Base-by-base conservation (phyloP, 2,113 vertebrate genomes). In the Hydrolagus affinis region DNA sequence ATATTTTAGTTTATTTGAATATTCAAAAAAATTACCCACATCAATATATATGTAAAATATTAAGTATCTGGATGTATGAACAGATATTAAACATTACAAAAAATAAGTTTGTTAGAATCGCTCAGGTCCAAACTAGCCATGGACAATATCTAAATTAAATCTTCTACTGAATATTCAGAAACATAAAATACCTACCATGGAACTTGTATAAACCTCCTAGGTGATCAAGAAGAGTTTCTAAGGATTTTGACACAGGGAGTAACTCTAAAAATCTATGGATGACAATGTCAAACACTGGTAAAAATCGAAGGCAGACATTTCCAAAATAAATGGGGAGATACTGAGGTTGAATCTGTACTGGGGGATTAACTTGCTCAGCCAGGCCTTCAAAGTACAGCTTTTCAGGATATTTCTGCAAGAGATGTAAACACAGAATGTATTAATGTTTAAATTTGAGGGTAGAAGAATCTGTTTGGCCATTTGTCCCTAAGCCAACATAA, bases 311-410 rank as follows among this genome's bases (percentile, higher is more conserved):
- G 88, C 98, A 99, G 66, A 99, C 98, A 14, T 99, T 99, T 86
- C 98, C 97, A 85, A 99, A 99, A 91, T 99, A 99, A 91, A 99
- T 99, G 11, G 98, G 98, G 78, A 99, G 93, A 86, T 99, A 99
- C 75, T 99, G 96, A 0, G 95, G 93, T 90, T 98, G 96, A 85
- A 96, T 96, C 88, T 96, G 97, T 89, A 99, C 94, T 32, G 98
- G 98, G 9, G 98, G 98, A 87, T 94, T 98, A 8, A 99, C 97
- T 86, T 99, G 97, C 68, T 99, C 98, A 0, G 98, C 97, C 44
- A 99, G 93, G 70, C 98, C 98, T 91, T 99, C 98, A 85, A 99
- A 99, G 91, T 99, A 99, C 75, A 99, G 90, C 89, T 99, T 99
- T 93, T 99, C 98, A 12, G 98, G 97, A 69, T 98, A 99, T 92